These are phyloP conservation scores for Ophion ellenae DNA, from an alignment of 2,888 invertebrate species.

Conservation along the genomic window DNA sequence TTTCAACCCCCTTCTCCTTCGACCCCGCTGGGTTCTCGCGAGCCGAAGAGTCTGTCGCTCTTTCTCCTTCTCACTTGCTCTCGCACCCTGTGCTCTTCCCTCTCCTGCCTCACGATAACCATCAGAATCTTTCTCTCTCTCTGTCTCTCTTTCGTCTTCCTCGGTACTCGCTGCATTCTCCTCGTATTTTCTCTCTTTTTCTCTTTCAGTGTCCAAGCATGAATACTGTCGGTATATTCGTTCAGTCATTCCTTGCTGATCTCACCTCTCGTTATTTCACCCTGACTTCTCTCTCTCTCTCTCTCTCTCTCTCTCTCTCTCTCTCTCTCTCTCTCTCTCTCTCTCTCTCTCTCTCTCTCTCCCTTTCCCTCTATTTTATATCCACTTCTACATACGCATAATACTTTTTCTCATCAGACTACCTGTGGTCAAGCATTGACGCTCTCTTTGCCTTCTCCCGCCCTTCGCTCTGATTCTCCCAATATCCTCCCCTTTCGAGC, in stretches of 20 bases:
- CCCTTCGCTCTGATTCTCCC: slow-evolving; percentile 8
- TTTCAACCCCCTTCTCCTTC: slow-evolving; percentile 70
- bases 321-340: slow-evolving; percentile 15
- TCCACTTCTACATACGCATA: slow-evolving; percentile 12
- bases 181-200: background rate
- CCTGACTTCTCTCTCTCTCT: background rate
- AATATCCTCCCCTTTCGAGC: slow-evolving; percentile 22
- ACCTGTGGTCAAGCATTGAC: slow-evolving; percentile 16
- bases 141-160: slow-evolving; percentile 60
- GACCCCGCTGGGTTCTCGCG: slow-evolving; percentile 63
- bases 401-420: slow-evolving; percentile 41
- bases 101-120: slow-evolving; percentile 58
- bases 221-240: slow-evolving; percentile 10
- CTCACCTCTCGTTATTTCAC: slow-evolving; percentile 25
- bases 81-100: slow-evolving; percentile 37
- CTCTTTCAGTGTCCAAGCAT: slow-evolving; percentile 33
- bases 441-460: slow-evolving; percentile 9
- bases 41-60: slow-evolving; percentile 61
- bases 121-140: slow-evolving; percentile 51
- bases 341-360: slow-evolving; percentile 12
- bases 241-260: slow-evolving; percentile 1
- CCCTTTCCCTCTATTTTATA: background rate
- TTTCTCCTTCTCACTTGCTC: slow-evolving; percentile 62
- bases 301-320: background rate
- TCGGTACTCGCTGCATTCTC: background rate